Conservation (phyloP, 2,797 vertebrate genomes). For the Malurus splendens region DNA sequence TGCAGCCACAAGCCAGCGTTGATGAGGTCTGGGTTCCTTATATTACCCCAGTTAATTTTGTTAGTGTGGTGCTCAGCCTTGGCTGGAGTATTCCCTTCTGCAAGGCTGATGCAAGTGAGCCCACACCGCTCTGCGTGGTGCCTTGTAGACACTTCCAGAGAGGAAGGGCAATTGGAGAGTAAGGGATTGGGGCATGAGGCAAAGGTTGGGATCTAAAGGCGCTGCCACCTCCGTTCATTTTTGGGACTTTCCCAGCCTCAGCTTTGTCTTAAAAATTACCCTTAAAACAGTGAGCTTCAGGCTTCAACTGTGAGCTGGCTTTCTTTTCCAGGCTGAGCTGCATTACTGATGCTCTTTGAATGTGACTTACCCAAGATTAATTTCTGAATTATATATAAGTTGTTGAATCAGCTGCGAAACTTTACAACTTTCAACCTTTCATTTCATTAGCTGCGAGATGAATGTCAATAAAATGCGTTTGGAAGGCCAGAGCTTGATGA, state of each 20-base stretch:
- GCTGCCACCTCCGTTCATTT: background rate
- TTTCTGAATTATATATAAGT: constrained; percentile 45
- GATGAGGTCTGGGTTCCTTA: background rate
- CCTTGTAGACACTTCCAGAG: background rate
- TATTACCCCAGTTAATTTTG: background rate
- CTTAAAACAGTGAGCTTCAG: background rate
- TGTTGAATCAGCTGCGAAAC: constrained; percentile 56
- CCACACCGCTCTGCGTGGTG: fast-evolving
- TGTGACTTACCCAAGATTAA: constrained; percentile 19
- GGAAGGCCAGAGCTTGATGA: constrained; percentile 34
- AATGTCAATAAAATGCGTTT: constrained; percentile 42
- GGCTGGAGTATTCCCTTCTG: background rate
- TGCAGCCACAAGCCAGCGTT: background rate
- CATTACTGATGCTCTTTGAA: constrained; percentile 4
- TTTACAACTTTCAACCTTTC: constrained; percentile 33
- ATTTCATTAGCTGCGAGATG: constrained; percentile 40
- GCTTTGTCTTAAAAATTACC: background rate
- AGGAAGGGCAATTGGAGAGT: background rate
- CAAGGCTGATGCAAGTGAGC: background rate
- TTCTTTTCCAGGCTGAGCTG: background rate
- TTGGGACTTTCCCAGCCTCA: background rate
- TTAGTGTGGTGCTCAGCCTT: background rate
- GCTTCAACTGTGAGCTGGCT: background rate
- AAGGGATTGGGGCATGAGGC: background rate
- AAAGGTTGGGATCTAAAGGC: background rate